Base-by-base conservation (phyloP, 2,888 invertebrate species). In the Operophtera brumata region DNA sequence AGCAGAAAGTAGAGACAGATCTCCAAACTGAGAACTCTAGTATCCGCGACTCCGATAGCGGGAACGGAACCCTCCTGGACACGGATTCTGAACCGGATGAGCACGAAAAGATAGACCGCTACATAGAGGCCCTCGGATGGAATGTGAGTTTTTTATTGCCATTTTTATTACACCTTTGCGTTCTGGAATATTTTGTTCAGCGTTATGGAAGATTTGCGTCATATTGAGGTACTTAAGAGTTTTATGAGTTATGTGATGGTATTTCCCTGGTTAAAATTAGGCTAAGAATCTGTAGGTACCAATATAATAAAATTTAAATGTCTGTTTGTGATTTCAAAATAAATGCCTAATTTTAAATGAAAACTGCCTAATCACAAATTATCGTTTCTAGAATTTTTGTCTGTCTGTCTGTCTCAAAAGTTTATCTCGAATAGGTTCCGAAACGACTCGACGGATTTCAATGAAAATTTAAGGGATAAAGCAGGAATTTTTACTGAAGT, bases 21-120 rank as follows among this genome's bases (percentile, higher is more conserved):
- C 73, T 84, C 8, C 84, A 82, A 41, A 80, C 79, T 5, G 91
- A 90, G 70, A 78, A 64, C 69, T 74, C 64, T 49, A 82, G 77
- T 58, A 80, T 77, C 59, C 74, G 78, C 20, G 91, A 90, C 57
- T 78, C 86, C 0, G 92, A 91, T 62, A 91, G 91, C 59, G 91
- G 91, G 5, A 89, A 90, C 52, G 92, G 92, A 59, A 91, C 92
- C 0, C 74, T 92, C n/a, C 74, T 91, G 37, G 93, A 93, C 63
- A 91, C 92, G 2, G 94, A 94, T 71, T 93, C 93, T 0, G 94
- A 94, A 70, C 87, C 91, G 0, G 94, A 94, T 59, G 93, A 93
- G 43, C 89, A 91, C 39, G 92, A 93, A 55, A 91, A 92, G 65
- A 82, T 91, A 57, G 92, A 93, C 57, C 90, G 94, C 53, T 91